Base-by-base conservation (phyloP, 1,140 invertebrate genomes). In the Bombus balteatus region DNA sequence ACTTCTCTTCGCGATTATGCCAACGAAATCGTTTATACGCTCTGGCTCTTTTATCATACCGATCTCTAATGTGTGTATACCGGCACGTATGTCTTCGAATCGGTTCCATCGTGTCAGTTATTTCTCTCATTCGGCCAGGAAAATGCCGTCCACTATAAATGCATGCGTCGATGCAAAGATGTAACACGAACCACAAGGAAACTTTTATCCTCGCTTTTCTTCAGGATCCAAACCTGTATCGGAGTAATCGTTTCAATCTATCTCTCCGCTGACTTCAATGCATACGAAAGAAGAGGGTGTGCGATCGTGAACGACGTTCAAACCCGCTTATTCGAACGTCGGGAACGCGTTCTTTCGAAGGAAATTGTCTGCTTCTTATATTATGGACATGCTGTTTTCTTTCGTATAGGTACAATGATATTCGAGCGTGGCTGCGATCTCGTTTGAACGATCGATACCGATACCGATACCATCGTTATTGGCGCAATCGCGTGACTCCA, bases 171-270 rank as follows among this genome's bases (percentile, higher is more conserved):
- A 62, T 28, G 32, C 81, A 41, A 12, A 65, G 39, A 22, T 57
- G 66, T 39, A 71, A 41, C 25, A 22, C 18, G 32, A 9, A n/a
- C 39, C 53, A 22, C 59, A 47, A n/a, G 73, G 32, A 34, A n/a
- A 39, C 13, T 25, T 75, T 82, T 59, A 74, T 47, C 4, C 3
- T 43, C 18, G 53, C 32, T 32, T 75, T 37, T 59, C 79, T 37
- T 82, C 32, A 13, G 1, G 15, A 37, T 34, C 13, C 28, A 43
- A 13, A 39, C 41, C 70, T 37, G 39, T 62, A 47, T 18, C 53
- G 18, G 5, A 43, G 32, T 62, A 83, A 76, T 83, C 72, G 81
- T 39, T 76, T 28, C 73, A 57, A 83, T 83, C 73, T 83, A 68
- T 83, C 81, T 83, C 39, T 8, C 37, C 43, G 12, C 25, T 5